Base-by-base conservation (phyloP, 2,113 vertebrate genomes). In the Smithornis capensis region DNA sequence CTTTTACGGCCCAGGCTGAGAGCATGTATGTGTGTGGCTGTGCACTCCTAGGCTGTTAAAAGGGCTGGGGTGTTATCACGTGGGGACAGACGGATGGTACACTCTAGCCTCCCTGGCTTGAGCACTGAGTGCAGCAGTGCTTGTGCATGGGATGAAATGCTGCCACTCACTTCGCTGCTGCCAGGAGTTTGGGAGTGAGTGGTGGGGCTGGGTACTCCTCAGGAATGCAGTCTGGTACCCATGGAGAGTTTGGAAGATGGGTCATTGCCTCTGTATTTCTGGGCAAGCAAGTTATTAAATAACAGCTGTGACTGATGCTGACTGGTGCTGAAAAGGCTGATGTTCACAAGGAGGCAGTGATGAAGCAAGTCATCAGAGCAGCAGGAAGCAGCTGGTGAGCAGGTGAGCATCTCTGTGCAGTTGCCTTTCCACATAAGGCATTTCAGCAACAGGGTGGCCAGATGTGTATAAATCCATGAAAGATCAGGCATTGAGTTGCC, bases 271-370 rank as follows among this genome's bases (percentile, higher is more conserved):
- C 82, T 59, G 19, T 75, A 23, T 91, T 97, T 94, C 87, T 92
- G 67, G 17, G 78, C 47, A 92, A 80, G 78, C 50, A 85, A 92
- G 52, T 47, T 15, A n/a, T 88, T 87, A 85, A 90, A 79, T 68
- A 95, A 90, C 42, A 95, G 69, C 78, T 60, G 38, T 60, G 78
- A 71, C 44, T 94, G 73, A 62, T 76, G 62, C 70, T 93, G 90
- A 40, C 50, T 81, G 82, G 35, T 83, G 93, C 90, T 0, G 0
- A 80, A 94, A 95, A 93, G 55, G 50, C 75, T 85, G 79, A n/a
- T 83, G 56, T 71, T 93, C 85, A 63, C 4, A 9, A 85, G 35
- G 38, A 90, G 24, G 12, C 83, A 83, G 76, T 1, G 8, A 82
- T 90, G 87, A 83, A 83, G 70, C 35, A 83, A 74, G 75, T 33